phyloP scores from a whole-genome alignment of 2,888 invertebrate species.

The Plebejus melissa region DNA sequence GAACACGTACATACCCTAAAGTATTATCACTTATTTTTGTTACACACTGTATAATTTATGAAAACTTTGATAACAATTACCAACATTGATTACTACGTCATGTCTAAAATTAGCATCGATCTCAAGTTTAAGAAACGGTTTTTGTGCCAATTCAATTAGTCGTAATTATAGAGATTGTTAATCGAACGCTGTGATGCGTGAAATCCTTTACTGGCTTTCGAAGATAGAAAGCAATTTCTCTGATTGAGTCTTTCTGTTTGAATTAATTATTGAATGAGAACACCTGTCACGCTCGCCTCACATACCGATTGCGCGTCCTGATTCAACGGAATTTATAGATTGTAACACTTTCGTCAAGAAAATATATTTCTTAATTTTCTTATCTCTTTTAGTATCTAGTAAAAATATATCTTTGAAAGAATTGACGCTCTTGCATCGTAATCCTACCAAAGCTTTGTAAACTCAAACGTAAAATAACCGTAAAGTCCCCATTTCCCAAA shows the following conservation, averaged over 20 bases:
- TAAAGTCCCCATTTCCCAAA: neutral
- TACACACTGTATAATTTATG: no score
- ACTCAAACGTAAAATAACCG: neutral
- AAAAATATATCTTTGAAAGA: neutral
- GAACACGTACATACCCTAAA: no score
- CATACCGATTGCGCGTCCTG: slow-evolving; percentile 68
- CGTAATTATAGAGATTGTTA: slow-evolving; percentile 31
- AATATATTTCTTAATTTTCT: slow-evolving; percentile 7
- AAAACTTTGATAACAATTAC: neutral
- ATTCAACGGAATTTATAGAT: slow-evolving; percentile 66
- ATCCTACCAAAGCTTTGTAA: neutral
- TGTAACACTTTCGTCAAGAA: slow-evolving; percentile 52
- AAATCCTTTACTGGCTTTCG: slow-evolving; percentile 60
- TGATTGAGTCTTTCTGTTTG: slow-evolving; percentile 73
- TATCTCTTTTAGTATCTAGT: neutral
- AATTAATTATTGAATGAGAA: slow-evolving; percentile 75
- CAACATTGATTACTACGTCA: neutral
- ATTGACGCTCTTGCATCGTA: neutral
- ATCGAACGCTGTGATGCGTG: slow-evolving; percentile 52
- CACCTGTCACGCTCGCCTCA: slow-evolving; percentile 66
- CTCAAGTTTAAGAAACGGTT: slow-evolving; percentile 17
- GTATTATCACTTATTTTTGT: no score
- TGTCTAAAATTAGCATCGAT: neutral
- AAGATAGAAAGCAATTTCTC: slow-evolving; percentile 76
- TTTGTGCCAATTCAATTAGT: slow-evolving; percentile 6